Base-by-base conservation (phyloP, 2,888 invertebrate genomes). In the Elysia crispata region DNA sequence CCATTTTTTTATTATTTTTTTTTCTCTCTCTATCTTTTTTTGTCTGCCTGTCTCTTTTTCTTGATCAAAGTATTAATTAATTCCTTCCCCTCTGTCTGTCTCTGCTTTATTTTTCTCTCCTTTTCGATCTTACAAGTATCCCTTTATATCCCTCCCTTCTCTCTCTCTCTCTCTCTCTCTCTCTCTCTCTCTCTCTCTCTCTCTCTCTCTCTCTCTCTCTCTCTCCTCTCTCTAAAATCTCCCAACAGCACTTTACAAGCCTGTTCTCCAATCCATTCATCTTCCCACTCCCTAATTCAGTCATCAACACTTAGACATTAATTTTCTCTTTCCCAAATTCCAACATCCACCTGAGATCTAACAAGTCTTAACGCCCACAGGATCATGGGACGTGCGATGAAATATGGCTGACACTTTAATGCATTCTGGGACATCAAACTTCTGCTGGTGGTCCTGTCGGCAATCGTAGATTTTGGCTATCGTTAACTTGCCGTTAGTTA, bases 181-280 rank as follows among this genome's bases (percentile, higher is more conserved):
- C 54, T 50, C 11, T 33, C 72, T 41, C 72, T 41, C 72, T 41
- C 41, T 41, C 72, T 41, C 49, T 41, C 41, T 41, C 72, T 41
- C 72, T 41, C 72, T 41, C 72, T 41, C 72, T 72, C 49, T 41
- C 33, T 72, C 72, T 72, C 41, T 72, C 72, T 72, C 72, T 57
- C 74, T 41, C 49, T 72, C 49, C 41, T 6, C 41, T 3, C 41
- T 18, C 23, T 5, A 13, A 18, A 13, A 20, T 50, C 13, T 15
- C 8, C 25, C 50, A 25, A n/a, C 1, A 20, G 6, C 73, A 73
- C 31, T 15, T 13, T n/a, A n/a, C n/a, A n/a, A n/a, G n/a, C 23
- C 33, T 18, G 30, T 31, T 23, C 33, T 11, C 13, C 13, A 1
- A 50, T 54, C 15, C 23, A n/a, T 18, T 18, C 23, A n/a, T 25